Evolutionary conservation across 2,113 vertebrate genomes (phyloP).

Genomic region (Euleptes europaea): DNA sequence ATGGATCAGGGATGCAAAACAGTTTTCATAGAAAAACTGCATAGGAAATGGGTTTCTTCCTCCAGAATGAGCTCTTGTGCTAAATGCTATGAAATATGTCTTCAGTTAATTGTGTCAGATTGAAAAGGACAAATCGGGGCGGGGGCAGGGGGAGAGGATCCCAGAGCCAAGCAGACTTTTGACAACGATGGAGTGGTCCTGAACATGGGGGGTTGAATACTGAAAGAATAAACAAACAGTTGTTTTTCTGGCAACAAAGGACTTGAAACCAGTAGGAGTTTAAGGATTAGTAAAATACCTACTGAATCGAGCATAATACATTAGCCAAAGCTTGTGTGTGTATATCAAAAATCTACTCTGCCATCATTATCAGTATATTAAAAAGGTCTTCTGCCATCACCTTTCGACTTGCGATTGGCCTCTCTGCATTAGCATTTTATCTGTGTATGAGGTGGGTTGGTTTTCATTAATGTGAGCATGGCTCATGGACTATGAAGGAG

Average conservation of each 20-base stretch:
- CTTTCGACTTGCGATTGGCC: not conserved
- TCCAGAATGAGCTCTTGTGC: not conserved
- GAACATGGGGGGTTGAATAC: not conserved
- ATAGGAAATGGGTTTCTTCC: not conserved
- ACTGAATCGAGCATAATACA: not conserved
- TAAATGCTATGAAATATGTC: not conserved
- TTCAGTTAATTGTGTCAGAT: not conserved
- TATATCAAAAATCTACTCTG: not conserved
- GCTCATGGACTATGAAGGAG: not conserved
- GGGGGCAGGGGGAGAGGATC: not conserved
- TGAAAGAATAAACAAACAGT: not conserved
- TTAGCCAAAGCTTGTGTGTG: not conserved
- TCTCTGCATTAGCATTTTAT: not conserved
- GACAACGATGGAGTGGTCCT: not conserved
- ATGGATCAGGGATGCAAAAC: not conserved
- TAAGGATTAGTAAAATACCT: not conserved
- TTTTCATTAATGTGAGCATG: not conserved
- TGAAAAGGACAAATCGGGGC: not conserved
- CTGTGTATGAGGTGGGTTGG: not conserved
- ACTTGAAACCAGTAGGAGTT: too few relatives aligned
- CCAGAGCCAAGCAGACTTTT: not conserved
- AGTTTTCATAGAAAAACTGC: not conserved
- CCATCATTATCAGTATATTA: not conserved
- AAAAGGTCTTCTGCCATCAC: too few relatives aligned
- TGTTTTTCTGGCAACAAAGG: not conserved